phyloP scores from a whole-genome alignment of 2,113 vertebrate species.

The Pluvialis apricaria region DNA sequence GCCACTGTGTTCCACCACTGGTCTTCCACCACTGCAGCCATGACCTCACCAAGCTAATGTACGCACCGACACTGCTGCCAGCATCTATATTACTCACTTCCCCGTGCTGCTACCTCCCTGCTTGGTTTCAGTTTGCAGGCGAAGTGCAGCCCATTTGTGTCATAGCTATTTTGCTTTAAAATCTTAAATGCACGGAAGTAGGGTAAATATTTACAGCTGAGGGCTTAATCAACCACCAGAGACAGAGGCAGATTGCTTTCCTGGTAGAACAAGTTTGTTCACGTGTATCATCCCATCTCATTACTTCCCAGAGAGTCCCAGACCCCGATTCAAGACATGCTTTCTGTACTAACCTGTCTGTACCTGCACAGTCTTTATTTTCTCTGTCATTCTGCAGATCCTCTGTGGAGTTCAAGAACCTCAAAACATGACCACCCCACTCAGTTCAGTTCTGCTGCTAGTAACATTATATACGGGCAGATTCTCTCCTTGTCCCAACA shows the following conservation, averaged over 20 bases:
- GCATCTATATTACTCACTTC: neutral
- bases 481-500: neutral
- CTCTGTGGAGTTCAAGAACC: neutral
- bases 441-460: neutral
- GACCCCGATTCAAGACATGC: neutral
- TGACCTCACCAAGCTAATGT: neutral
- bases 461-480: neutral
- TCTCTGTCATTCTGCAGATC: neutral
- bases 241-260: neutral
- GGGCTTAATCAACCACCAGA: neutral
- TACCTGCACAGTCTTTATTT: neutral
- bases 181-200: neutral
- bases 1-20: neutral
- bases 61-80: neutral
- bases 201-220: neutral
- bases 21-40: neutral
- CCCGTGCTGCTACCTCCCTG: neutral
- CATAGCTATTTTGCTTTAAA: neutral
- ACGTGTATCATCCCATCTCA: neutral
- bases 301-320: neutral
- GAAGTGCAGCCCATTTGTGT: neutral
- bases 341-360: neutral
- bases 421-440: neutral
- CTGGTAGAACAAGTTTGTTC: neutral
- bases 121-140: neutral